phyloP scores from a whole-genome alignment of 92 coral and sea anemone species.

The Porites rus region DNA sequence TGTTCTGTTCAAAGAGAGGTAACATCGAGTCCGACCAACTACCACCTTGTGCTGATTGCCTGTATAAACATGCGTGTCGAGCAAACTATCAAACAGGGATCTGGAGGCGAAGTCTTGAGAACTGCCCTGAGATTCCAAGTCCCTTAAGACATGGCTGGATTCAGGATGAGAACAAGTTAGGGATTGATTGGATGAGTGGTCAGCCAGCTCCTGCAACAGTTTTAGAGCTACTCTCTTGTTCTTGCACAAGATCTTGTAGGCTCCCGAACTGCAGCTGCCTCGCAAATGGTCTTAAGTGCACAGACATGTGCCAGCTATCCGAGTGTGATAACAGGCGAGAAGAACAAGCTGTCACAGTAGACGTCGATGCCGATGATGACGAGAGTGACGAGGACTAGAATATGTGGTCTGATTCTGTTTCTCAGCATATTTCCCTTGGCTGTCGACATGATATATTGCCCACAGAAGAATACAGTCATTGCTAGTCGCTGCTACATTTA shows the following conservation, averaged over 20 bases:
- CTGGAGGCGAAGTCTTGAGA: constrained; percentile 52
- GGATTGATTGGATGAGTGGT: constrained; percentile 63
- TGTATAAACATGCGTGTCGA: constrained; percentile 21
- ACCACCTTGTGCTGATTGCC: constrained; percentile 34
- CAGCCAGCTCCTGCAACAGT: constrained; percentile 59
- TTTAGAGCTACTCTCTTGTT: constrained; percentile 52
- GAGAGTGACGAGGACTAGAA: too few relatives aligned
- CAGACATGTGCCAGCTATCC: not conserved
- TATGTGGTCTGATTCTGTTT: too few relatives aligned
- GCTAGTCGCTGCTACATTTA: too few relatives aligned
- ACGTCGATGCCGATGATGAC: too few relatives aligned
- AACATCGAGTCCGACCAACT: constrained; percentile 25
- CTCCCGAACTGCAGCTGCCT: constrained; percentile 53
- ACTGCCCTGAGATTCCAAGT: constrained; percentile 35
- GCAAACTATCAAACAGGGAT: constrained; percentile 64
- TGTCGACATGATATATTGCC: too few relatives aligned
- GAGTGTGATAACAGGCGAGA: too few relatives aligned
- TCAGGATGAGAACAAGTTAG: constrained; percentile 46
- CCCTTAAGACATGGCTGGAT: constrained; percentile 59
- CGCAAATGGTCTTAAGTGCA: constrained; percentile 56
- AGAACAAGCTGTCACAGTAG: too few relatives aligned
- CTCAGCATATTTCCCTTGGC: too few relatives aligned
- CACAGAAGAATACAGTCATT: too few relatives aligned
- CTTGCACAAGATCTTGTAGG: constrained; percentile 46
- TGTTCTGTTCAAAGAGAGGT: constrained; percentile 36